These are phyloP conservation scores for Amazona finschi DNA, from an alignment of 2,797 vertebrate species.

Conservation along the genomic window DNA sequence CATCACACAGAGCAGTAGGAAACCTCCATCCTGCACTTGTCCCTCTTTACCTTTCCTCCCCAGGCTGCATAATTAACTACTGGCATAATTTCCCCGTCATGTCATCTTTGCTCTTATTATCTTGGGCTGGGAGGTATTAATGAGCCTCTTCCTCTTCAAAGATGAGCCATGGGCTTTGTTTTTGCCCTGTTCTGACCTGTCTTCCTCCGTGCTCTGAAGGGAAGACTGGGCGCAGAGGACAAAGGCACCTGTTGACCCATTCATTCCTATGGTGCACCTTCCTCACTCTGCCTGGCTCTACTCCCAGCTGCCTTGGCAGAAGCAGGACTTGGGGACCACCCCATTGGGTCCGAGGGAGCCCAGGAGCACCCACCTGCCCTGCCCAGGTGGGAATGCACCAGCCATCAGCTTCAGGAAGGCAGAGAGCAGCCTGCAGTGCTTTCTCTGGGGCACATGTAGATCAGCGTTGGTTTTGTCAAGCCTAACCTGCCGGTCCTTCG, in stretches of 20 bases:
- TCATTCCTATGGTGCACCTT: neutral
- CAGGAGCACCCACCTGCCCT: neutral
- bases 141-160: slow-evolving; percentile 8
- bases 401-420: neutral
- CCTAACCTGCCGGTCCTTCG: neutral
- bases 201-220: neutral
- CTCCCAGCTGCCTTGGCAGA: neutral
- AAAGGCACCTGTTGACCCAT: neutral
- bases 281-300: neutral
- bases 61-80: neutral
- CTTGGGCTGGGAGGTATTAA: slow-evolving; percentile 22
- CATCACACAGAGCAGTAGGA: neutral
- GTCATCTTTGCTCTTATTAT: slow-evolving; percentile 32
- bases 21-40: neutral
- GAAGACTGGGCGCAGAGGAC: neutral
- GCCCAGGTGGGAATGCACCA: neutral
- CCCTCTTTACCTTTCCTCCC: neutral
- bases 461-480: neutral
- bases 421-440: neutral
- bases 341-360: fast-evolving
- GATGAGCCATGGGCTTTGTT: slow-evolving; percentile 26
- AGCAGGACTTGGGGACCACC: neutral
- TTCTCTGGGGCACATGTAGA: neutral
- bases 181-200: neutral
- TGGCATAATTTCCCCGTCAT: neutral